Base-by-base conservation (phyloP, 2,797 vertebrate genomes). In the Silurus lanzhouensis region DNA sequence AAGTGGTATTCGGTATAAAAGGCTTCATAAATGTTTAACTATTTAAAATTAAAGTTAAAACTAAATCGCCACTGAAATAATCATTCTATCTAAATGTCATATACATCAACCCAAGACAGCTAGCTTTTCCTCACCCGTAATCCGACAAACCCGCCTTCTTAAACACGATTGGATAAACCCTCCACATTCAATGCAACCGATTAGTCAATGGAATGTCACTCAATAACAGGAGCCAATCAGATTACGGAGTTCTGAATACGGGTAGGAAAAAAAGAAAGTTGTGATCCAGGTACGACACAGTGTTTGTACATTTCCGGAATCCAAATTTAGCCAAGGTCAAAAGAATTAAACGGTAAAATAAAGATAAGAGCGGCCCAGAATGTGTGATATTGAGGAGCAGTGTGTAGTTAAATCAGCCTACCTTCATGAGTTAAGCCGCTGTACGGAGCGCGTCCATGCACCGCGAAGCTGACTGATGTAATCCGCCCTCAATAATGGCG, bases 241-340 rank as follows among this genome's bases (percentile, higher is more conserved):
- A 61, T n/a, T 19, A 12, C 27, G 7, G 2, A 19, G 19, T 22
- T 7, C 81, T 19, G 31, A 83, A 61, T 10, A 61, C 55, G 8
- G 67, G 57, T 61, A 83, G 81, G 55, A 14, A 61, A 22, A 22
- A 58, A 60, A 61, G 1, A 20, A 5, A 20, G 5, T 67, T 12
- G n/a, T 55, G 1, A 81, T 9, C 5, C 13, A 67, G 61, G 22
- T 27, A 27, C 22, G 20, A 5, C 10, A 25, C n/a, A 79, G 52
- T 58, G n/a, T 38, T 5, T 20, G 7, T 58, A 25, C 52, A 68
- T 22, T 84, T 79, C 83, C 83, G 83, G 27, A 17, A 25, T 20
- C 31, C 63, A 38, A 52, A 61, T 79, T 84, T 84, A 48, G 64
- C 52, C 75, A 84, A 84, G 84, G 84, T 86, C 84, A 86, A 61